Evolutionary conservation across 2,113 vertebrate species (phyloP).

Genomic region (Turnix velox): DNA sequence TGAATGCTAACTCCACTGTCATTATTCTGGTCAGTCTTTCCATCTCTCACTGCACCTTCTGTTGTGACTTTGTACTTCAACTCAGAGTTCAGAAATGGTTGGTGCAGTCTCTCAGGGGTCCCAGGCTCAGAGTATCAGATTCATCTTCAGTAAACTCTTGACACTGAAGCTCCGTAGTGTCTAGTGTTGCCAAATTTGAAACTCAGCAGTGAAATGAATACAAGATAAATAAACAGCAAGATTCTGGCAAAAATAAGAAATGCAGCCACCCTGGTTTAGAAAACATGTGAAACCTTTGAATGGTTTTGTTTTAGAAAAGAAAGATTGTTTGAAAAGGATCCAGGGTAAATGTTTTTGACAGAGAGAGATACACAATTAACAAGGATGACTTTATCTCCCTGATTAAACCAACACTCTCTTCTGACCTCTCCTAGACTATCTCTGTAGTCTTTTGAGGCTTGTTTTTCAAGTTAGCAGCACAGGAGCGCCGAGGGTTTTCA

Average conservation of each 20-base stretch:
- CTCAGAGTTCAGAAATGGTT: neutral
- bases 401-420: neutral
- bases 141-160: slow-evolving; percentile 12
- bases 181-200: slow-evolving; percentile 30
- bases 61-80: neutral
- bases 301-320: slow-evolving; percentile 36
- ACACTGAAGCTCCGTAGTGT: neutral
- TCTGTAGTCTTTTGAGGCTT: neutral
- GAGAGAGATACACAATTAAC: slow-evolving; percentile 18
- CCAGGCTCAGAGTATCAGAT: neutral
- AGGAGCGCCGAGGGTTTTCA: neutral
- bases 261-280: slow-evolving; percentile 44
- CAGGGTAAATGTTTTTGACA: slow-evolving; percentile 69
- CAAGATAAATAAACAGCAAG: slow-evolving; percentile 49
- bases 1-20: neutral
- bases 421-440: neutral
- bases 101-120: neutral
- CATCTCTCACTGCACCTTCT: neutral
- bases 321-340: slow-evolving; percentile 52
- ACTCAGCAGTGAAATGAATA: slow-evolving; percentile 12
- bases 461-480: neutral
- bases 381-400: slow-evolving; percentile 34
- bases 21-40: neutral
- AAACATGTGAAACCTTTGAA: slow-evolving; percentile 57
- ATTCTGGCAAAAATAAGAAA: slow-evolving; percentile 34